Conservation (phyloP, 2,888 invertebrate genomes). For the Ochropleura leucogaster region DNA sequence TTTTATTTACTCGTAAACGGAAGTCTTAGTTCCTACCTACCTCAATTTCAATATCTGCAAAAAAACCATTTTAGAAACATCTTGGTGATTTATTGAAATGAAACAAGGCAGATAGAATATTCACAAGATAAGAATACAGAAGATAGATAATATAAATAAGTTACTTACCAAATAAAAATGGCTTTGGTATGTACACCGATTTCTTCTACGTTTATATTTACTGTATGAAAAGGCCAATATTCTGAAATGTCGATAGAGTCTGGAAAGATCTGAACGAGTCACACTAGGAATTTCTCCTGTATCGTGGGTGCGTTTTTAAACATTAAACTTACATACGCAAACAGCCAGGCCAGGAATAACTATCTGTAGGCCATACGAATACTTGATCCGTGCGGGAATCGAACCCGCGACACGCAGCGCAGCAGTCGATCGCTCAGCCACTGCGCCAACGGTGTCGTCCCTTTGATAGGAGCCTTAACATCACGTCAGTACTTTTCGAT, state of each 20-base stretch:
- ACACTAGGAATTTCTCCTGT: no score
- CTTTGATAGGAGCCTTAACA: background rate
- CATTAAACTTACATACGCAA: no score
- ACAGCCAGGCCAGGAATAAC: no score
- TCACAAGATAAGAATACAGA: no score
- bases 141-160: no score
- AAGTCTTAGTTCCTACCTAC: background rate
- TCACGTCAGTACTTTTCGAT: background rate
- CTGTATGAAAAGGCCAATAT: conserved; percentile 1
- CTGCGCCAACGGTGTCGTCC: no score
- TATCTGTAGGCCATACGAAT: no score
- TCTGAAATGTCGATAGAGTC: background rate
- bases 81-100: background rate
- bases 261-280: background rate
- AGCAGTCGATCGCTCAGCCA: no score
- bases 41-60: background rate
- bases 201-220: background rate
- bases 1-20: conserved; percentile 8
- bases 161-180: background rate
- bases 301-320: no score
- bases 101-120: no score
- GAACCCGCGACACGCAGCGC: no score
- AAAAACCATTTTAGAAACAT: background rate
- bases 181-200: conserved; percentile 1
- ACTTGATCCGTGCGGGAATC: no score